These are phyloP conservation scores for Craterocephalus amniculus DNA, from an alignment of 2,797 vertebrate genomes.

Conservation along the genomic window DNA sequence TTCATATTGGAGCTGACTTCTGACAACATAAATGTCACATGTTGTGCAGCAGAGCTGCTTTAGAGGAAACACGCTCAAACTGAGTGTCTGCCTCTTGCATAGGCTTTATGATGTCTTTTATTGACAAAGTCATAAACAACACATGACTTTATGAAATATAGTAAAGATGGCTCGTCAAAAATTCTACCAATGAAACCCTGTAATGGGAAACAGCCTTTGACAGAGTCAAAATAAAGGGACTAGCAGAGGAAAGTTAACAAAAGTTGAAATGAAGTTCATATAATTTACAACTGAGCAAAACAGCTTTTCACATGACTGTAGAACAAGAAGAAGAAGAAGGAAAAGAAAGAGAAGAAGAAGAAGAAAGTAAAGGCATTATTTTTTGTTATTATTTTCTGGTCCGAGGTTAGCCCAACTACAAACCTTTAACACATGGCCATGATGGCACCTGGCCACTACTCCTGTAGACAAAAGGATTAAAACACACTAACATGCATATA, in stretches of 20 bases:
- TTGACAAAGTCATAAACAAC: slow-evolving; percentile 58
- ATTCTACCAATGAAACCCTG: slow-evolving; percentile 40
- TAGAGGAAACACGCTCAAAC: slow-evolving; percentile 28
- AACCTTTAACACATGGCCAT: slow-evolving; percentile 52
- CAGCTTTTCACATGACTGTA: not conserved
- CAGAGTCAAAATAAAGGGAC: slow-evolving; percentile 29
- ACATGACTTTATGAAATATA: slow-evolving; percentile 58
- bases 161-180: slow-evolving; percentile 18
- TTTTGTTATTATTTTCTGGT: too few species aligned
- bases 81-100: slow-evolving; percentile 36
- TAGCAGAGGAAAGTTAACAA: not conserved
- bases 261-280: slow-evolving; percentile 10
- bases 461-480: slow-evolving; percentile 25
- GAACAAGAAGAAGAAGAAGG: not conserved
- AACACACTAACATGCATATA: too few species aligned
- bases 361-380: not conserved
- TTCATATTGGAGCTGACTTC: slow-evolving; percentile 13
- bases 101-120: slow-evolving; percentile 60
- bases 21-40: slow-evolving; percentile 35
- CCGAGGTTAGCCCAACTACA: slow-evolving; percentile 20
- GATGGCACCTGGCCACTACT: slow-evolving; percentile 51
- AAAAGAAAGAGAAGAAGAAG: too few species aligned
- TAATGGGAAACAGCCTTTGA: slow-evolving; percentile 26
- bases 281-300: slow-evolving; percentile 7
- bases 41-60: slow-evolving; percentile 21